A percentile compares a stretch with the other conserved stretches of the same genome.
phyloP scores from a whole-genome alignment of 1,140 invertebrate species.

The Nephotettix cincticeps region DNA sequence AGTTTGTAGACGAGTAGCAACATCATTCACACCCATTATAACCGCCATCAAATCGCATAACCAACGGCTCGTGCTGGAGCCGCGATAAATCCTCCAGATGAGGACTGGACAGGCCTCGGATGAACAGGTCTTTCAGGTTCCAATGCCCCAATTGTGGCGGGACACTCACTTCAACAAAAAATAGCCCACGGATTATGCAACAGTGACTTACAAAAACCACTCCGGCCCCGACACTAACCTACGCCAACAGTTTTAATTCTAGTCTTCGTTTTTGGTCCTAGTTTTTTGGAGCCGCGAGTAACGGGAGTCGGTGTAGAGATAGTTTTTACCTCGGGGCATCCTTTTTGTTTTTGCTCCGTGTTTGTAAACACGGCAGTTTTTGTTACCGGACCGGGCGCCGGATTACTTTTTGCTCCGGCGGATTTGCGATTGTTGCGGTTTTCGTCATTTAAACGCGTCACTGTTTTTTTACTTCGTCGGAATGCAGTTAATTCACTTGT shows the following conservation, averaged over 20 bases:
- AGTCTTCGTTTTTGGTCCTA: neutral
- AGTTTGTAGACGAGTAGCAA: too few relatives aligned
- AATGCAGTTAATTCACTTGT: too few relatives aligned
- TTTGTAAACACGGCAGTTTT: constrained; percentile 7
- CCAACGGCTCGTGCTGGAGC: too few relatives aligned
- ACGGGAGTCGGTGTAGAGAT: neutral
- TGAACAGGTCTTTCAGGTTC: constrained; percentile 19
- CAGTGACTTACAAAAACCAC: constrained; percentile 8
- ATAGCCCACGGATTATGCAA: constrained; percentile 11
- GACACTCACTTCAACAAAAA: neutral
- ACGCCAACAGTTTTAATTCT: constrained; percentile 16
- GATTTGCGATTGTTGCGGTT: too few relatives aligned
- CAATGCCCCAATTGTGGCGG: constrained; percentile 12
- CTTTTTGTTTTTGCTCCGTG: constrained; percentile 15
- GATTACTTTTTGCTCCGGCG: neutral
- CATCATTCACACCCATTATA: too few relatives aligned
- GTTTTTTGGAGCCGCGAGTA: neutral
- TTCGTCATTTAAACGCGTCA: too few relatives aligned
- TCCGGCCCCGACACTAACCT: constrained; percentile 10
- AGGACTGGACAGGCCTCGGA: too few relatives aligned
- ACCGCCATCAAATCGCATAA: too few relatives aligned
- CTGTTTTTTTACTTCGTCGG: too few relatives aligned
- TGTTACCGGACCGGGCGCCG: neutral
- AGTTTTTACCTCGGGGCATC: neutral
- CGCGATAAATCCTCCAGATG: constrained; percentile 1